These are phyloP conservation scores for Ctenopoma multispine DNA, from an alignment of 2,797 vertebrate genomes.

Conservation along the genomic window DNA sequence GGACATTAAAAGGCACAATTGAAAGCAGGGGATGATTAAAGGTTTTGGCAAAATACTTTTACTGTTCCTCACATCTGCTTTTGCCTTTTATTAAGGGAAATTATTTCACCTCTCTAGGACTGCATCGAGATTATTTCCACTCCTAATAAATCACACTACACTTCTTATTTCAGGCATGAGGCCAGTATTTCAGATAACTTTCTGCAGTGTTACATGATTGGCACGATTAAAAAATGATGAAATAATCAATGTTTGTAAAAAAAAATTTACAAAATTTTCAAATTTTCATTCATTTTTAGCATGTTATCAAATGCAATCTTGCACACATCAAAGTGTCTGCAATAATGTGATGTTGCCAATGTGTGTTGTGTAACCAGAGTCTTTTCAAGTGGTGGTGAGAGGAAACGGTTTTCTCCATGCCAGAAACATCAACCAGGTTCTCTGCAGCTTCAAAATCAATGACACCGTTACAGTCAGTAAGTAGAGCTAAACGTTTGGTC, in stretches of 20 bases:
- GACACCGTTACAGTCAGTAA: slow-evolving; percentile 85
- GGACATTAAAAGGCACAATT: slow-evolving; percentile 39
- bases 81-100: slow-evolving; percentile 46
- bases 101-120: slow-evolving; percentile 19
- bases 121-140: not conserved
- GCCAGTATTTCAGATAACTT: not conserved
- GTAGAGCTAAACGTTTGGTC: slow-evolving; percentile 24
- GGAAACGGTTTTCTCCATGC: slow-evolving; percentile 92
- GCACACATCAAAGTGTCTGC: too few species aligned
- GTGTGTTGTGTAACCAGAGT: slow-evolving; percentile 79
- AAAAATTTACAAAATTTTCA: too few species aligned
- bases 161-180: too few species aligned
- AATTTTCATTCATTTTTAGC: too few species aligned
- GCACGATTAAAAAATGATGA: too few species aligned
- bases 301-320: not conserved
- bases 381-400: slow-evolving; percentile 89
- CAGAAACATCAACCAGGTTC: slow-evolving; percentile 87
- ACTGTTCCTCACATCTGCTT: slow-evolving; percentile 55
- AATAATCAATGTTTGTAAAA: too few species aligned
- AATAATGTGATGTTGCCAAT: not conserved
- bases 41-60: slow-evolving; percentile 33
- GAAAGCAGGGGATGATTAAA: slow-evolving; percentile 37
- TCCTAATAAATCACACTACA: too few species aligned
- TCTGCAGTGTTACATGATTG: too few species aligned
- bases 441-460: slow-evolving; percentile 95